phyloP scores from a whole-genome alignment of 2,113 vertebrate genomes.

The Perca schrenkii region DNA sequence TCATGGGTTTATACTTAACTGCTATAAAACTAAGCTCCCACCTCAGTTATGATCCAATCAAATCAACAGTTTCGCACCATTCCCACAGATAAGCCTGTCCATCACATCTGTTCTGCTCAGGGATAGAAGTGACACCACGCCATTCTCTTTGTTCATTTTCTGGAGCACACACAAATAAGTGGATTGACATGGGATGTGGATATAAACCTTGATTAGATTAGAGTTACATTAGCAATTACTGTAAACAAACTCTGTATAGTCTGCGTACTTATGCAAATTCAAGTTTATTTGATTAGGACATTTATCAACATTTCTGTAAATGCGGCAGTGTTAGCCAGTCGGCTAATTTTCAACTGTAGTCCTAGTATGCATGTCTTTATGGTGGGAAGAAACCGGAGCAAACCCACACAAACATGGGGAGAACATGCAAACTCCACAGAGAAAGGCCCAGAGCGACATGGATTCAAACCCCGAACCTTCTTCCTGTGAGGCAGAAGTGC shows the following conservation, averaged over 20 bases:
- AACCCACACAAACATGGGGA: too few relatives aligned
- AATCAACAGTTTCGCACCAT: slow-evolving; percentile 43
- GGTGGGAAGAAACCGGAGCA: too few relatives aligned
- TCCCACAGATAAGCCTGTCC: slow-evolving; percentile 60
- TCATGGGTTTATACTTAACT: slow-evolving; percentile 21
- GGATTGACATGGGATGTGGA: slow-evolving; percentile 50
- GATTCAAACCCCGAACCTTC: too few relatives aligned
- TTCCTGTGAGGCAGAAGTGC: too few relatives aligned
- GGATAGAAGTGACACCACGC: slow-evolving; percentile 19
- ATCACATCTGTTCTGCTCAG: slow-evolving; percentile 58
- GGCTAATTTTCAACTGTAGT: too few relatives aligned
- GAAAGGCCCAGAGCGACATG: too few relatives aligned
- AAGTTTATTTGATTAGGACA: neutral
- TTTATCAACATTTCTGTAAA: too few relatives aligned
- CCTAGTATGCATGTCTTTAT: too few relatives aligned
- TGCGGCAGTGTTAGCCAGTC: too few relatives aligned
- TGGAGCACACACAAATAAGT: slow-evolving; percentile 59
- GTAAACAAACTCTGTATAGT: slow-evolving; percentile 30
- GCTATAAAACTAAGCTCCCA: neutral
- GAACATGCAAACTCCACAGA: too few relatives aligned
- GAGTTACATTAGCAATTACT: slow-evolving; percentile 67
- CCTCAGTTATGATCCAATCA: slow-evolving; percentile 49
- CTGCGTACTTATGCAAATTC: slow-evolving; percentile 23
- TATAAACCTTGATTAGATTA: slow-evolving; percentile 68
- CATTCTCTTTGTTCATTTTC: slow-evolving; percentile 63